Evolutionary conservation across 1,140 invertebrate species (phyloP).

Genomic region (Forficula auricularia): DNA sequence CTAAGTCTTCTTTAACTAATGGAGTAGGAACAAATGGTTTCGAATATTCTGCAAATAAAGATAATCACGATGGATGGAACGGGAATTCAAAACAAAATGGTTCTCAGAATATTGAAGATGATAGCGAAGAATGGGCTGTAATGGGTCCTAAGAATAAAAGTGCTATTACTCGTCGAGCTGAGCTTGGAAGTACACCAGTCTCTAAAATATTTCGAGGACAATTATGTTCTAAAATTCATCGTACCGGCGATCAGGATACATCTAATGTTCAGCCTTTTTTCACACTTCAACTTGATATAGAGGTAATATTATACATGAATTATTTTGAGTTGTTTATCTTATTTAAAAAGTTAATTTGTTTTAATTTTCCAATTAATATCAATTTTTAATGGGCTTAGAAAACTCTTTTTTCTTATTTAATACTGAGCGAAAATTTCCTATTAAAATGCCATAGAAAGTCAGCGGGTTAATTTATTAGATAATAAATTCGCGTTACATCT

Average conservation of each 20-base stretch:
- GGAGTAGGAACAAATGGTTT: constrained; percentile 24
- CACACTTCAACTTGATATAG: constrained; percentile 82
- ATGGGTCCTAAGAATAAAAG: constrained; percentile 77
- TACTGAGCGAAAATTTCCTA: too few relatives aligned
- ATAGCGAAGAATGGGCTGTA: constrained; percentile 43
- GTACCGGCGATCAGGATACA: constrained; percentile 47
- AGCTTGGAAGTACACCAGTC: constrained; percentile 68
- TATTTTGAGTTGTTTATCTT: constrained; percentile 2
- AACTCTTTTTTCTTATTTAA: too few relatives aligned
- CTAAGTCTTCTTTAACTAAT: constrained; percentile 18
- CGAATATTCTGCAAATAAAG: constrained; percentile 19
- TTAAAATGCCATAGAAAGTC: too few relatives aligned
- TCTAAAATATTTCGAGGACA: constrained; percentile 85
- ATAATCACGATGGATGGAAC: constrained; percentile 24
- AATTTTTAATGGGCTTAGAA: too few relatives aligned
- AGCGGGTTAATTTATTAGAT: too few relatives aligned
- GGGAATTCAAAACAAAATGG: constrained; percentile 5
- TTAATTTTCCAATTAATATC: too few relatives aligned
- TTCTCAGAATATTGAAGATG: constrained; percentile 18
- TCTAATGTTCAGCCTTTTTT: constrained; percentile 84
- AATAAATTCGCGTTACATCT: too few relatives aligned
- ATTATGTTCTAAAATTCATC: constrained; percentile 62
- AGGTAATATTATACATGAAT: constrained; percentile 49
- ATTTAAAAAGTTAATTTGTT: background rate
- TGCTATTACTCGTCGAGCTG: constrained; percentile 61